phyloP scores from a whole-genome alignment of 2,113 vertebrate genomes.

The Periophthalmodon schlosseri region DNA sequence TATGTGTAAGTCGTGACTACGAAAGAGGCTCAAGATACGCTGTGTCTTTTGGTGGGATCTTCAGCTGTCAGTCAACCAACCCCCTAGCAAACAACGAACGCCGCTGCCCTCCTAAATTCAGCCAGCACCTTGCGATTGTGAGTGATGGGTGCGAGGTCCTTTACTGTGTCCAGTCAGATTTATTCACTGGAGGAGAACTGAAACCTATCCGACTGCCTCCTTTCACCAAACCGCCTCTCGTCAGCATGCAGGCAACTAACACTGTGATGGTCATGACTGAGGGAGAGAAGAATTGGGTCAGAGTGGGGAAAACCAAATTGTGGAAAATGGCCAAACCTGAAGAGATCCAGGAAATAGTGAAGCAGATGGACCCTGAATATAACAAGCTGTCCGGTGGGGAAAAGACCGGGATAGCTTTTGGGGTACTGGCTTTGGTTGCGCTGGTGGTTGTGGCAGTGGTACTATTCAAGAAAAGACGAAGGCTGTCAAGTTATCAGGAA shows the following conservation, averaged over 20 bases:
- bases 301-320: conserved; percentile 71
- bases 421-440: conserved; percentile 52
- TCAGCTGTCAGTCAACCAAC: conserved; percentile 87
- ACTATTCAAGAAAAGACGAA: conserved; percentile 38
- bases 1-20: conserved; percentile 85
- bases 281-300: conserved; percentile 80
- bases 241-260: conserved; percentile 69
- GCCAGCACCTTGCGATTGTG: conserved; percentile 85
- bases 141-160: conserved; percentile 89
- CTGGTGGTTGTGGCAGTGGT: conserved; percentile 47
- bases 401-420: conserved; percentile 62
- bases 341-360: conserved; percentile 64
- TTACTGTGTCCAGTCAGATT: conserved; percentile 82
- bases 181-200: conserved; percentile 80
- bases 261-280: conserved; percentile 84
- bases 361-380: conserved; percentile 1
- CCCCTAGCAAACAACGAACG: conserved; percentile 62
- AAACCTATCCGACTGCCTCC: conserved; percentile 81
- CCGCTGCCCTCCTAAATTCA: conserved; percentile 85
- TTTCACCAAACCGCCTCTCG: conserved; percentile 77
- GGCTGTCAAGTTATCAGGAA: conserved; percentile 36
- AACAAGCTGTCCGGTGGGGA: conserved; percentile 45
- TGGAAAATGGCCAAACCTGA: conserved; percentile 78
- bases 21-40: conserved; percentile 71
- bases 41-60: conserved; percentile 88